phyloP scores from a whole-genome alignment of 1,140 invertebrate species.

The Xylocopa sonorina region DNA sequence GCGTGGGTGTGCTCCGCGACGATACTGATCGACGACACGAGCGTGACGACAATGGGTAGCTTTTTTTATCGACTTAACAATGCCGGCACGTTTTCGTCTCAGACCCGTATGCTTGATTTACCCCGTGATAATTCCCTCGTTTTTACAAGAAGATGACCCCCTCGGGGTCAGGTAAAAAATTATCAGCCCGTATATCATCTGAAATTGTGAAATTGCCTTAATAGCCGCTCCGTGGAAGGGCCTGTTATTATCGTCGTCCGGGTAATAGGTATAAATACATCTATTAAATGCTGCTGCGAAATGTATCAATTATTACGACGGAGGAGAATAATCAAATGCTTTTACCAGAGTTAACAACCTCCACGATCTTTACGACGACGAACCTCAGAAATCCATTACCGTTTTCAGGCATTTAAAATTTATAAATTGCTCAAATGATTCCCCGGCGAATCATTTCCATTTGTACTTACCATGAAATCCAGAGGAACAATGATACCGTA shows the following conservation, averaged over 20 bases:
- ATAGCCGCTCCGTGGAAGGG: constrained; percentile 2
- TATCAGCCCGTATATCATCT: not conserved
- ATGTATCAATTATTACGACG: constrained; percentile 34
- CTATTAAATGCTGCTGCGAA: constrained; percentile 18
- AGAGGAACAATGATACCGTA: not conserved
- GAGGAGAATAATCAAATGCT: constrained; percentile 31
- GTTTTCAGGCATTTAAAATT: no score
- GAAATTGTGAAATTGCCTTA: constrained; percentile 29
- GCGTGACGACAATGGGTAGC: no score
- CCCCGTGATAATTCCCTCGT: not conserved
- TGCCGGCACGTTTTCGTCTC: no score
- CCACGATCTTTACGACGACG: not conserved
- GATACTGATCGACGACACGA: no score
- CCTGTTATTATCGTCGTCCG: constrained; percentile 23
- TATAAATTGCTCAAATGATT: no score
- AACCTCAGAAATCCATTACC: not conserved
- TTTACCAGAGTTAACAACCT: constrained; percentile 25
- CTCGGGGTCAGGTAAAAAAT: not conserved
- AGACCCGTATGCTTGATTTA: no score
- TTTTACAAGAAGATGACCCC: not conserved
- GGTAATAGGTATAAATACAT: constrained; percentile 31
- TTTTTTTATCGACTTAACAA: no score
- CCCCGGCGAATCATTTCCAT: no score
- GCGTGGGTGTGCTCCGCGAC: no score
- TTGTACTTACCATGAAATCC: not conserved